Evolutionary conservation across 2,797 vertebrate genomes (phyloP), one percentile per base, ranked within the genome.

Genomic region (Salmo trutta): DNA sequence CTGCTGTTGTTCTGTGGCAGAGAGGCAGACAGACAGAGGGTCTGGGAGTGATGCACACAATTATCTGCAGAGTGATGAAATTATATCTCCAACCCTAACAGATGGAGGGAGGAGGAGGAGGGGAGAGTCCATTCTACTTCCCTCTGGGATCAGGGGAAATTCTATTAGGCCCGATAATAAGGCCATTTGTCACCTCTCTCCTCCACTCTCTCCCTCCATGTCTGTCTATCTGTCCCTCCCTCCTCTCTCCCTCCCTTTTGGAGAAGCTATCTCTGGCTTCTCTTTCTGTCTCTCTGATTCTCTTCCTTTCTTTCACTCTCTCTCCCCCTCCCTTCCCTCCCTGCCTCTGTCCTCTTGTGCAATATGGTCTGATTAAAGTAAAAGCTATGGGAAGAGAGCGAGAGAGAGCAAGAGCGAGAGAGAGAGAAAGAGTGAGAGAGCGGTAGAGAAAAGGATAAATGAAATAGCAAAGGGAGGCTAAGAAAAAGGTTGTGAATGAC

Each of bases 1-100:
- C 69, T 71, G 67, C 19, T 75, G 68, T 54, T 19, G 73, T 77
- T 81, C 73, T 47, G 41, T 47, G 41, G 41, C 41, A 51, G 70
- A 52, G 10, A 51, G 36, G 19, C 41, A 84, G 84, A 85, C 77
- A 86, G 78, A 83, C 80, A 68, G 71, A 75, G 81, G 67, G 82
- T 84, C 87, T 86, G 82, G 82, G 84, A 80, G 88, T 82, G 78
- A 83, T 27, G 27, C 81, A 83, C 82, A 88, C 91, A 92, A 91
- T 93, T 93, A 93, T 90, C 89, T 87, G 85, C 86, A 80, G 86
- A 85, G 83, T 91, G 89, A 94, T 93, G 88, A 92, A 91, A 94
- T 93, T 91, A 93, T 91, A 86, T 86, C 85, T 86, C 84, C 76
- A 78, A 80, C 75, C 82, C 4, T 74, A 80, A 83, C 88, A 91